Percentiles rank a stretch among this genome's conserved stretches.
Conservation (phyloP, 2,113 vertebrate genomes). For the Sinosuthora webbiana region DNA sequence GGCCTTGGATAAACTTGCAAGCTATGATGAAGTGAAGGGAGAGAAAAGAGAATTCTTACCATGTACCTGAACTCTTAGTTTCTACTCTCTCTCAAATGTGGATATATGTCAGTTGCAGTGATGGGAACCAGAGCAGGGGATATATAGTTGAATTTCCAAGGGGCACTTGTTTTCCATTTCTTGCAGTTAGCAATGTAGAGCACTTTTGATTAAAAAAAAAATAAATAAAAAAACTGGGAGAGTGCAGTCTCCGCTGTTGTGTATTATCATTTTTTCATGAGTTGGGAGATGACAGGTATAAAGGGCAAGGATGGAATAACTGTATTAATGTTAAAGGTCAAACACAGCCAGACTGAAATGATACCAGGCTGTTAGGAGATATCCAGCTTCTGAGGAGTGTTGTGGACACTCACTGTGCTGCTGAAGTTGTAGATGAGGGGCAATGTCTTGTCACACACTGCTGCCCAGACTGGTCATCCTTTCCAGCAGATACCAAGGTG, state of each 20-base stretch:
- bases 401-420: neutral
- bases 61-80: neutral
- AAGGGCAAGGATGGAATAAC: neutral
- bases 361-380: neutral
- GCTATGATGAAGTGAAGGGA: neutral
- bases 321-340: neutral
- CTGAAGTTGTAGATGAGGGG: neutral
- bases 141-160: neutral
- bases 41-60: neutral
- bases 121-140: neutral
- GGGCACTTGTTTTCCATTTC: neutral
- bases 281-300: neutral
- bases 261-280: neutral
- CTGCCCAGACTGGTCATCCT: neutral
- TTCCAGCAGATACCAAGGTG: neutral
- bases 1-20: neutral
- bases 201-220: neutral
- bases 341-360: neutral
- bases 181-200: neutral
- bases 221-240: too few relatives aligned
- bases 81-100: neutral
- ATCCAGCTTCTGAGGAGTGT: neutral
- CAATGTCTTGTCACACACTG: fast-evolving
- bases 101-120: neutral
- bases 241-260: neutral